Percentiles rank a stretch among this genome's conserved stretches.
Conservation (phyloP, 2,797 vertebrate species). For the Poecilia picta region DNA sequence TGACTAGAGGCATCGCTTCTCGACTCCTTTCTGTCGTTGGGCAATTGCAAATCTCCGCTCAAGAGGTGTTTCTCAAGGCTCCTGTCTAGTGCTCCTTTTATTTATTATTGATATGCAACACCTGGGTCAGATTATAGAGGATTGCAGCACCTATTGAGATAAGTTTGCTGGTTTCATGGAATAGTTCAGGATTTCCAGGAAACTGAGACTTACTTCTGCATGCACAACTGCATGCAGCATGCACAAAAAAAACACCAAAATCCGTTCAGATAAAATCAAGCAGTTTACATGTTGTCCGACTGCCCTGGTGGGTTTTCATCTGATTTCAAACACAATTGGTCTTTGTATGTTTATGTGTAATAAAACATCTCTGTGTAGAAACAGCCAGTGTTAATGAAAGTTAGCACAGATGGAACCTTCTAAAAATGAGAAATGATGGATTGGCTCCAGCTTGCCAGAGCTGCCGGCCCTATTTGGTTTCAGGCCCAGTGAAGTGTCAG, state of each 20-base stretch:
- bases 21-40: too few species aligned
- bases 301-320: constrained; percentile 39
- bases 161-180: not conserved
- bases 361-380: constrained; percentile 65
- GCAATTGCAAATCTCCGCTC: too few species aligned
- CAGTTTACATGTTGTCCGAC: constrained; percentile 27
- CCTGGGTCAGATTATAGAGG: not conserved
- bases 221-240: not conserved
- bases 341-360: constrained; percentile 66
- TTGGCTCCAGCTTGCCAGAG: constrained; percentile 76
- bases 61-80: too few species aligned
- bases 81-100: not conserved
- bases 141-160: not conserved
- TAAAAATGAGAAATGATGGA: constrained; percentile 81
- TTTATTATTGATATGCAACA: not conserved
- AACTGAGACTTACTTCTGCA: not conserved
- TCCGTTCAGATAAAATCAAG: constrained; percentile 30
- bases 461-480: constrained; percentile 78
- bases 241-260: constrained; percentile 29
- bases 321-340: constrained; percentile 54
- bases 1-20: too few species aligned
- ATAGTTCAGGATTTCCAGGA: not conserved
- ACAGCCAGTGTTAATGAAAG: constrained; percentile 75
- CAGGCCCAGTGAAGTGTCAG: constrained; percentile 79
- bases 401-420: constrained; percentile 77